These are phyloP conservation scores for Lutjanus campechanus DNA, from an alignment of 2,797 vertebrate species.

Conservation along the genomic window DNA sequence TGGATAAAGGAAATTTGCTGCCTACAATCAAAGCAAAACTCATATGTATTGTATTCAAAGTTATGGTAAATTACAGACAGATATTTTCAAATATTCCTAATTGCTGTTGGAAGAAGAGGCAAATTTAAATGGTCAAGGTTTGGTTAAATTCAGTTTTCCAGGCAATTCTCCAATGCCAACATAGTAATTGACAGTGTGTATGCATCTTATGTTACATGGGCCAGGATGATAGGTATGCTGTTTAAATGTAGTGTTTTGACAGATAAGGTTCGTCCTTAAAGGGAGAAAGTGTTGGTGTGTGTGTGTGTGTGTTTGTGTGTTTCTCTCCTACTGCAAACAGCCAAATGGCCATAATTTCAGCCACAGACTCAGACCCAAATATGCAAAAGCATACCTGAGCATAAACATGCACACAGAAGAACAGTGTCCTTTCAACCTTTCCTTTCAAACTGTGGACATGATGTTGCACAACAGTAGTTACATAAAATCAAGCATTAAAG, in stretches of 20 bases:
- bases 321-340: conserved; percentile 23
- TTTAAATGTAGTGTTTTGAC: background rate
- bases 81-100: background rate
- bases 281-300: background rate
- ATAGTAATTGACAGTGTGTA: background rate
- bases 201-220: background rate
- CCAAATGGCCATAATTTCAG: conserved; percentile 24
- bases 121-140: background rate
- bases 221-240: background rate
- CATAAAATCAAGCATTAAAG: background rate
- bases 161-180: background rate
- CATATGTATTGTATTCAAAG: background rate
- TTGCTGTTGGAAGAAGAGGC: background rate
- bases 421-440: conserved; percentile 11
- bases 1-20: background rate
- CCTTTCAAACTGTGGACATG: conserved; percentile 11
- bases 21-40: too few relatives aligned
- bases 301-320: conserved; percentile 25
- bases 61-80: background rate
- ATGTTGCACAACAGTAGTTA: background rate
- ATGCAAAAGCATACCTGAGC: conserved; percentile 28
- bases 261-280: background rate
- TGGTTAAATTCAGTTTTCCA: background rate
- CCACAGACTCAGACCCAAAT: conserved; percentile 42
- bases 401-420: conserved; percentile 28